Conservation (phyloP, 2,113 vertebrate species). For the Psephotus haematonotus region DNA sequence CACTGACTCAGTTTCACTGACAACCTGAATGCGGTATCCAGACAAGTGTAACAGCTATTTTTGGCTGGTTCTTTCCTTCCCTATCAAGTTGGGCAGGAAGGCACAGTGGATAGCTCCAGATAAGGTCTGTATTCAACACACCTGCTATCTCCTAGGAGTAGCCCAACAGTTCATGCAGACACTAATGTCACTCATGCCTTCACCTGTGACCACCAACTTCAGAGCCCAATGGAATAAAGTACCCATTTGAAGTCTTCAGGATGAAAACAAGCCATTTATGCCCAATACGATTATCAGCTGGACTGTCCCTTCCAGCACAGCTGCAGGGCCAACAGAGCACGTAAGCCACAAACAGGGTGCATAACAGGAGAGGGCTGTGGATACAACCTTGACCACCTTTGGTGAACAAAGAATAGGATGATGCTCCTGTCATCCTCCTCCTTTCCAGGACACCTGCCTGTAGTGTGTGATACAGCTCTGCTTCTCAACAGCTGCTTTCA, state of each 20-base stretch:
- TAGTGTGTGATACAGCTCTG: background rate
- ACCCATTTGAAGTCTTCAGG: background rate
- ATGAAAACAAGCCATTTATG: background rate
- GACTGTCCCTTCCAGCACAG: background rate
- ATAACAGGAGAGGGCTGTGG: background rate
- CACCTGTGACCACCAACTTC: background rate
- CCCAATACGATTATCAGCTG: background rate
- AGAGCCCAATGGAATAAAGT: background rate
- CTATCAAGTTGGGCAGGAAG: background rate
- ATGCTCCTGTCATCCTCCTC: background rate
- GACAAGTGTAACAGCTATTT: background rate
- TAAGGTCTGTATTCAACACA: background rate
- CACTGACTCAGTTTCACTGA: background rate
- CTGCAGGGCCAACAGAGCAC: background rate
- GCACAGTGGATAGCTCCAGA: background rate
- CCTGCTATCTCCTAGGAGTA: background rate
- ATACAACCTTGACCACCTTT: background rate
- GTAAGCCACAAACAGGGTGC: background rate
- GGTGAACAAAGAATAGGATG: background rate
- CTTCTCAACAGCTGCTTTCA: background rate
- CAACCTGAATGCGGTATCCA: background rate
- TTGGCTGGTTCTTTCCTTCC: background rate
- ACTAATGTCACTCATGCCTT: background rate
- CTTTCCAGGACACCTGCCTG: background rate
- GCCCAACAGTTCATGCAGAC: background rate